Evolutionary conservation across 2,888 invertebrate species (phyloP), one percentile per base, ranked within the genome.

Genomic region (Ctena decussata): DNA sequence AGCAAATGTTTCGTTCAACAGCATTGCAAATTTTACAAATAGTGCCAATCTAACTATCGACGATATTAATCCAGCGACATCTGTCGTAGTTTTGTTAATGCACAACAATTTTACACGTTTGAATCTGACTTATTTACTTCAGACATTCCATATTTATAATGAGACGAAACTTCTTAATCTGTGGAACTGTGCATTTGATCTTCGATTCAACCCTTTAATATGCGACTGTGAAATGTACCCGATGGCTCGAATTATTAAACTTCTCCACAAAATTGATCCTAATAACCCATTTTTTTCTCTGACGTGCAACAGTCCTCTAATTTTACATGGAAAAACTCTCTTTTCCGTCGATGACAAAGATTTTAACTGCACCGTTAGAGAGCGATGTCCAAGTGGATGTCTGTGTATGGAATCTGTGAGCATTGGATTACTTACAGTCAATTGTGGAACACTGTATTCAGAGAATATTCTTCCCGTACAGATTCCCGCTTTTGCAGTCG

Each of bases 171-270:
- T 80, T 12, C 30, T 30, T 35, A 30, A 57, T 18, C 71, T 86
- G 18, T 8, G 21, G 30, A 83, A 78, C 27, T 60, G 70, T 65
- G 71, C 60, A 18, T 77, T 86, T 71, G 83, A 86, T 72, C 0
- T 71, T 0, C 39, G 86, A 27, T 86, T 83, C 71, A 86, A 86
- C 49, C 86, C 86, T 21, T 76, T 83, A 27, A 75, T 83, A 15
- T 86, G 86, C 71, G 86, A 86, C 44, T 86, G 86, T 74, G 24
- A 12, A 11, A 70, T 86, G 49, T 83, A 77, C 41, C 24, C 8
- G 0, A 11, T 81, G 30, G 80, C 83, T 5, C 24, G 49, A 41
- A 2, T 30, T 2, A n/a, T 86, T 1, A 27, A 30, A 27, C 3
- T n/a, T 21, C 83, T 75, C 49, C 32, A 69, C 37, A 12, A 11